Conservation (phyloP, 2,888 invertebrate genomes). For the Balanococcus diminutus region DNA sequence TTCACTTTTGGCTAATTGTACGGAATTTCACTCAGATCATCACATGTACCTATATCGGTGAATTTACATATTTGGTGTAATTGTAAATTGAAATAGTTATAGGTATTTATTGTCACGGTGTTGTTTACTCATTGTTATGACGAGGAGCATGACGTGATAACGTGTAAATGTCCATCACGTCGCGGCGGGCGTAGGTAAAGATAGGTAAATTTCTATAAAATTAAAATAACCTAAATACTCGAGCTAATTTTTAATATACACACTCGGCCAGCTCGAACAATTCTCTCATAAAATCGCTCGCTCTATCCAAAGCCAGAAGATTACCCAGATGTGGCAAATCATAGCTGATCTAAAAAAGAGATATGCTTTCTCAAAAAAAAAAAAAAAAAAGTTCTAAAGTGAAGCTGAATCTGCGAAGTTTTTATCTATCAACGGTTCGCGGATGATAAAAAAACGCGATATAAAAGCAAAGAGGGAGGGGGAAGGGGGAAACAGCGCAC, state of each 20-base stretch:
- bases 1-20: slow-evolving; percentile 29
- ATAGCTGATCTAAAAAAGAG: too few species aligned
- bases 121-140: not conserved
- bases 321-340: too few species aligned
- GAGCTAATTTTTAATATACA: slow-evolving; percentile 15
- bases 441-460: not conserved
- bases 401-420: not conserved
- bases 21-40: slow-evolving; percentile 19
- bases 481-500: not conserved
- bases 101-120: slow-evolving; percentile 23
- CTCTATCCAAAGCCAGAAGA: too few species aligned
- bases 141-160: slow-evolving; percentile 34
- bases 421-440: not conserved
- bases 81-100: slow-evolving; percentile 33
- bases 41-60: not conserved
- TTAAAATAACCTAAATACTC: slow-evolving; percentile 7
- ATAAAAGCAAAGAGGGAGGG: not conserved
- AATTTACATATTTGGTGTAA: slow-evolving; percentile 29
- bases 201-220: not conserved
- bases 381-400: not conserved
- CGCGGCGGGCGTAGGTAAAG: not conserved
- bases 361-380: not conserved
- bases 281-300: not conserved
- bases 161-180: slow-evolving; percentile 22
- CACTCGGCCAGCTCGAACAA: not conserved